A percentile compares a stretch with the other conserved stretches of the same genome.
Evolutionary conservation across 2,797 vertebrate genomes (phyloP).

Genomic region (Erethizon dorsatum): DNA sequence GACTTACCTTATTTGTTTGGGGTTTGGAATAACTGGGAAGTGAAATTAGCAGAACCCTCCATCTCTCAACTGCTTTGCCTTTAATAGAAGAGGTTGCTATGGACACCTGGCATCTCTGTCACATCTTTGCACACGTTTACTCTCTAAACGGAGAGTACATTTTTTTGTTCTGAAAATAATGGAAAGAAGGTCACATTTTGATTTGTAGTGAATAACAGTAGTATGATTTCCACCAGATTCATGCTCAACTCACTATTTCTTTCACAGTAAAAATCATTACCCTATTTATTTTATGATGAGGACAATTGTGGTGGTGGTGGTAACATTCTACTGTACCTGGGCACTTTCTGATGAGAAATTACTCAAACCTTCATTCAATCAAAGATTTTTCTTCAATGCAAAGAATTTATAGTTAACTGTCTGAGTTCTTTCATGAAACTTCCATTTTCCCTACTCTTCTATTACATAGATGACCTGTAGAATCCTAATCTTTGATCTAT

Average conservation of each 20-base stretch:
- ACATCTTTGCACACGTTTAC: constrained; percentile 34
- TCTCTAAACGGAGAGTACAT: constrained; percentile 58
- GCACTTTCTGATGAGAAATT: not conserved
- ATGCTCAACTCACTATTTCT: constrained; percentile 18
- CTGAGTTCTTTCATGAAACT: not conserved
- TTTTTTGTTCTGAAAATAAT: constrained; percentile 55
- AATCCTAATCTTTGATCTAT: not conserved
- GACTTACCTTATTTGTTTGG: constrained; percentile 74
- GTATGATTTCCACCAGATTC: not conserved
- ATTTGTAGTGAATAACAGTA: constrained; percentile 7
- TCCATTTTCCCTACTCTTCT: not conserved
- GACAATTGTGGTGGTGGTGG: not conserved
- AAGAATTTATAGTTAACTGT: not conserved
- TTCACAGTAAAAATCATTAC: not conserved
- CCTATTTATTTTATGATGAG: not conserved
- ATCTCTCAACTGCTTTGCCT: constrained; percentile 64
- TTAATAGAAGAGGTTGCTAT: constrained; percentile 58
- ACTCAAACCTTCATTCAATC: not conserved
- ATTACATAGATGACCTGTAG: not conserved
- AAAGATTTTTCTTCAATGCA: not conserved
- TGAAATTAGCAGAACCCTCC: constrained; percentile 47
- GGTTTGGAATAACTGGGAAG: constrained; percentile 61
- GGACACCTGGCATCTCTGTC: not conserved
- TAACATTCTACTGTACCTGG: not conserved
- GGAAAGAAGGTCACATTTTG: constrained; percentile 3